Evolutionary conservation across 2,797 vertebrate genomes (phyloP), one percentile per base, ranked within the genome.

Genomic region (Megaceryle alcyon): DNA sequence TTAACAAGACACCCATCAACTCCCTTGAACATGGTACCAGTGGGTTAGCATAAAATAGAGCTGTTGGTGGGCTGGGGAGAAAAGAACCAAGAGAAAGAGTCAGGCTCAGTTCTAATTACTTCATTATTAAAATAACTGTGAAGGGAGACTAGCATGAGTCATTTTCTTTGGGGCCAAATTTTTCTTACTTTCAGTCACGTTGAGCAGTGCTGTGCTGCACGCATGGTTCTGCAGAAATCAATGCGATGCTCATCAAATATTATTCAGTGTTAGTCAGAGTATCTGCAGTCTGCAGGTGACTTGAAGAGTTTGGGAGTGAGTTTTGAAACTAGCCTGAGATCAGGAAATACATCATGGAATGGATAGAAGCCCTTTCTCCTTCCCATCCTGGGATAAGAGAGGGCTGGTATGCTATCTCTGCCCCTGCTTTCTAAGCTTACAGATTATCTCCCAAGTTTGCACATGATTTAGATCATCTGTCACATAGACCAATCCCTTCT

Each of bases 141-240:
- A 82, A 82, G 48, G 60, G 71, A 94, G 35, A 90, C 43, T 44
- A 90, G 57, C 37, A 64, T 93, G 86, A 97, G 75, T 92, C 88
- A 96, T 92, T 82, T 96, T 75, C 81, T 95, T 93, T 61, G 57
- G 87, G 93, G 86, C 81, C 88, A 94, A 92, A 78, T 94, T 82
- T 96, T 84, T 94, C 78, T 78, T 79, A 57, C 66, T 91, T 82
- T 83, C 61, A 85, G 82, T 92, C 84, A 94, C 22, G 1, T 76
- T 95, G 90, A 95, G 41, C 53, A 92, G 41, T 37, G 56, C 22
- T 1, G 0, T 66, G 75, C 64, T 70, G 68, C 81, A 70, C 33
- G 64, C 10, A 8, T 76, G 53, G 21, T 14, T 92, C 86, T 82
- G 66, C 43, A 96, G 81, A 91, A 91, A 89, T 82, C 70, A 59